These are phyloP conservation scores for Poeciliopsis turrubarensis DNA, from an alignment of 2,113 vertebrate species.

Conservation along the genomic window DNA sequence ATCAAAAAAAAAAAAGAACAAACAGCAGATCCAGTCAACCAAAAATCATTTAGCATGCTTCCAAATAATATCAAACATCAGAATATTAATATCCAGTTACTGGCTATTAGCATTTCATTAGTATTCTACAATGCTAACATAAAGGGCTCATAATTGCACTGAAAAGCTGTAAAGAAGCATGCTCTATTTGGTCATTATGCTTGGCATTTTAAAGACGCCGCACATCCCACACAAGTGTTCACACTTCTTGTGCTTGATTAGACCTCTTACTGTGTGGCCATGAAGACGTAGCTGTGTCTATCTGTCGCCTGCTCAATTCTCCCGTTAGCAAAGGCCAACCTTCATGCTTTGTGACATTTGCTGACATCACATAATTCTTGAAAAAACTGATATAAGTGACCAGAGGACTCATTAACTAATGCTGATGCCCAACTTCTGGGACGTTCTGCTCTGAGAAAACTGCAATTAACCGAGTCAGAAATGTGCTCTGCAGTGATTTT, in stretches of 20 bases:
- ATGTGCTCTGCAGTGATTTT: too few relatives aligned
- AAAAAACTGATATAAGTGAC: not conserved
- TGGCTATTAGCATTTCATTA: not conserved
- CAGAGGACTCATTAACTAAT: constrained; percentile 16
- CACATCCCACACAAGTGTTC: constrained; percentile 11
- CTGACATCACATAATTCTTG: constrained; percentile 13
- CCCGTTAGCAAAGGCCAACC: constrained; percentile 2
- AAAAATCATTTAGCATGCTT: not conserved
- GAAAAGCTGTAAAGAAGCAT: constrained; percentile 6
- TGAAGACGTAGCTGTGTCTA: not conserved
- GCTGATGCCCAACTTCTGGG: not conserved
- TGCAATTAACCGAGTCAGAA: not conserved
- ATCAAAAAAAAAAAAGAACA: not conserved
- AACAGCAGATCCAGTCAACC: not conserved
- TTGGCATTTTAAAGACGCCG: not conserved
- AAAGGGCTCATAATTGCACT: not conserved
- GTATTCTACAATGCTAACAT: not conserved
- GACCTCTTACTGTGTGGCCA: constrained; percentile 5
- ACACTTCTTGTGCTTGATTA: constrained; percentile 20
- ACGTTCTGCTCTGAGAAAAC: not conserved
- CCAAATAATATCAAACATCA: not conserved
- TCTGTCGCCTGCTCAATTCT: constrained; percentile 13
- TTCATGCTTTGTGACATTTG: constrained; percentile 9
- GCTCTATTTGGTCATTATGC: constrained; percentile 6
- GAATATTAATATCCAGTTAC: not conserved